phyloP scores from a whole-genome alignment of 2,888 invertebrate genomes.

The Adela reaumurella region DNA sequence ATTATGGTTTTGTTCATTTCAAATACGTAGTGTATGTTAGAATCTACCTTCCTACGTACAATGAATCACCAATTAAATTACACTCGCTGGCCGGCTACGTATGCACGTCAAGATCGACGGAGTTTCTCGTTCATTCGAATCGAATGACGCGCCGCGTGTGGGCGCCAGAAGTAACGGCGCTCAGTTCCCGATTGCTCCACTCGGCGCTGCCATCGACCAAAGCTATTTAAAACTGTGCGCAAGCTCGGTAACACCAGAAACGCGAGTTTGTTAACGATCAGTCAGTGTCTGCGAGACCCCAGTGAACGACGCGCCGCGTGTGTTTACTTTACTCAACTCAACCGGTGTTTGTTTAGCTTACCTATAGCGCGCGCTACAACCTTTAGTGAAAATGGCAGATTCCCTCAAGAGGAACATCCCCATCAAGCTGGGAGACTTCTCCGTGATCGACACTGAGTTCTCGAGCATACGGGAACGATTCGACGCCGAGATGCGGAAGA shows the following conservation, averaged over 20 bases:
- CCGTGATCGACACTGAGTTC: slow-evolving; percentile 95
- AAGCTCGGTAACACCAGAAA: slow-evolving; percentile 52
- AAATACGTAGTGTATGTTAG: too few species aligned
- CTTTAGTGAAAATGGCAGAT: slow-evolving; percentile 68
- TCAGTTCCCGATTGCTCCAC: slow-evolving; percentile 16
- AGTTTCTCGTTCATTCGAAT: not conserved
- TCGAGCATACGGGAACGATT: slow-evolving; percentile 93
- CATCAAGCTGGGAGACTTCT: slow-evolving; percentile 90
- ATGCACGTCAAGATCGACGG: not conserved
- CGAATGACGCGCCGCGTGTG: not conserved
- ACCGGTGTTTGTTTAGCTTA: slow-evolving; percentile 53
- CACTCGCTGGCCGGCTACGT: not conserved
- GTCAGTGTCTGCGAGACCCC: slow-evolving; percentile 51
- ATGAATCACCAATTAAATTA: not conserved
- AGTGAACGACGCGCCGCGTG: slow-evolving; percentile 36
- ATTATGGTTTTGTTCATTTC: too few species aligned
- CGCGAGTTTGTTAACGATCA: slow-evolving; percentile 46
- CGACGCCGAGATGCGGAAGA: slow-evolving; percentile 95
- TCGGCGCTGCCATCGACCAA: slow-evolving; percentile 33
- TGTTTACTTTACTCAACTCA: slow-evolving; percentile 52
- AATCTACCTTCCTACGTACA: not conserved
- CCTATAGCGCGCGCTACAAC: slow-evolving; percentile 24
- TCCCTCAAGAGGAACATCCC: slow-evolving; percentile 87
- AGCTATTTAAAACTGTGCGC: slow-evolving; percentile 59
- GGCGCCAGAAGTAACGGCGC: not conserved